Base-by-base conservation (phyloP, 2,888 invertebrate genomes). In the Cheilosia urbana region DNA sequence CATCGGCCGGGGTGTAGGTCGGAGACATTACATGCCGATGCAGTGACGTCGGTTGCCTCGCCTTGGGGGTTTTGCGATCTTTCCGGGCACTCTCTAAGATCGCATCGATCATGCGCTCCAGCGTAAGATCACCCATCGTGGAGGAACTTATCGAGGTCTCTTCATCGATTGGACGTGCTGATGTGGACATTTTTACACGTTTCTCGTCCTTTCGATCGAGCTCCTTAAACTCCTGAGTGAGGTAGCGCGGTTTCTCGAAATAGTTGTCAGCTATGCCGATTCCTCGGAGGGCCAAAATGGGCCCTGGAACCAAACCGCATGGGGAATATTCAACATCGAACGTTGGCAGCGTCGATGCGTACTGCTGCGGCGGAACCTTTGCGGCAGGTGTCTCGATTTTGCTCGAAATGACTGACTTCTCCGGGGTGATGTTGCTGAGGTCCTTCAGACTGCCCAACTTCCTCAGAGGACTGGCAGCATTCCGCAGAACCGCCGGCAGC, bases 41-140 rank as follows among this genome's bases (percentile, higher is more conserved):
- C 5, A 24, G 51, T 0, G 60, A 40, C 0, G 51, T 45, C 0
- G 51, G 45, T 71, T 88, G 88, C 40, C 89, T 89, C 9, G 82
- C 81, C 68, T 89, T 90, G 15, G 87, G 82, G 0, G 81, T 47
- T 45, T 89, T 89, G 6, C 89, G 88, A 51, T 89, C 90, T 66
- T 92, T 92, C n/a, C 90, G 89, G 4, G 91, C 92, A 87, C 92
- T 92, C 87, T 92, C 92, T 19, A 92, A 87, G 63, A 92, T 92
- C 37, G 92, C 92, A 79, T 92, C 92, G 76, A 92, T 92, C 92
- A 92, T 92, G 57, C 90, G 90, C 65, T 92, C 92, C 73, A 92
- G 83, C 1, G 92, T 92, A 13, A 89, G 89, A 83, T 92, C 92
- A 15, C 92, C 92, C 91, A 92, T 91, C 79, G 89, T 89, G 1